Evolutionary conservation across 1,140 invertebrate genomes (phyloP).

Genomic region (Drosophila burlai): DNA sequence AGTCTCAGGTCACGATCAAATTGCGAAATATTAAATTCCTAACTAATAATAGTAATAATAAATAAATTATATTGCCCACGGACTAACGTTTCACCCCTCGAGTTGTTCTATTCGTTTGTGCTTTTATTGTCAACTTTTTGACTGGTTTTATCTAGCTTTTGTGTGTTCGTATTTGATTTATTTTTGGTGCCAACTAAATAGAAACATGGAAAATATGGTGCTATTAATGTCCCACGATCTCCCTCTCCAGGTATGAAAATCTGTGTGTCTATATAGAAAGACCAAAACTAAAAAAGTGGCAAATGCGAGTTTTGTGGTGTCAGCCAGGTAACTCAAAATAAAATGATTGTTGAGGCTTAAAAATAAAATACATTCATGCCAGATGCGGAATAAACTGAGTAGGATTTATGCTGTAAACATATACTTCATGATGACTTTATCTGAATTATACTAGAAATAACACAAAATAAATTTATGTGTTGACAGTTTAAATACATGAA

Average conservation of each 20-base stretch:
- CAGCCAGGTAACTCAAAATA: slow-evolving; percentile 27
- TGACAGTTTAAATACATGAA: neutral
- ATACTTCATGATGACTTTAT: slow-evolving; percentile 9
- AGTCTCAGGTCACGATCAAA: slow-evolving; percentile 14
- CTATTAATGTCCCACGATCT: slow-evolving; percentile 33
- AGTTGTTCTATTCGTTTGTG: slow-evolving; percentile 6
- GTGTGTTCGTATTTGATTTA: slow-evolving; percentile 62
- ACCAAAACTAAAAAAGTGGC: neutral
- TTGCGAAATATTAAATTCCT: slow-evolving; percentile 30
- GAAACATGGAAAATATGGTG: slow-evolving; percentile 63
- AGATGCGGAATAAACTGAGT: neutral
- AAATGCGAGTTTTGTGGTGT: slow-evolving; percentile 14
- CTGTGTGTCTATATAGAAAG: neutral
- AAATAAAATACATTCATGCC: slow-evolving; percentile 9
- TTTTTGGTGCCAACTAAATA: slow-evolving; percentile 64
- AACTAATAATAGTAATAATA: slow-evolving; percentile 54
- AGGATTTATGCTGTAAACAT: slow-evolving; percentile 1
- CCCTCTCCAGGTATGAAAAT: neutral
- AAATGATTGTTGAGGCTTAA: slow-evolving; percentile 22
- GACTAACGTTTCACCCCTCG: neutral
- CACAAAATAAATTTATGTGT: neutral
- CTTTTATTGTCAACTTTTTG: slow-evolving; percentile 39
- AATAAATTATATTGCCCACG: slow-evolving; percentile 24
- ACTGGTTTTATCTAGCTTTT: slow-evolving; percentile 46
- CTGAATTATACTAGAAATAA: neutral